Evolutionary conservation across 2,797 vertebrate genomes (phyloP).

Genomic region (Muscicapa striata): DNA sequence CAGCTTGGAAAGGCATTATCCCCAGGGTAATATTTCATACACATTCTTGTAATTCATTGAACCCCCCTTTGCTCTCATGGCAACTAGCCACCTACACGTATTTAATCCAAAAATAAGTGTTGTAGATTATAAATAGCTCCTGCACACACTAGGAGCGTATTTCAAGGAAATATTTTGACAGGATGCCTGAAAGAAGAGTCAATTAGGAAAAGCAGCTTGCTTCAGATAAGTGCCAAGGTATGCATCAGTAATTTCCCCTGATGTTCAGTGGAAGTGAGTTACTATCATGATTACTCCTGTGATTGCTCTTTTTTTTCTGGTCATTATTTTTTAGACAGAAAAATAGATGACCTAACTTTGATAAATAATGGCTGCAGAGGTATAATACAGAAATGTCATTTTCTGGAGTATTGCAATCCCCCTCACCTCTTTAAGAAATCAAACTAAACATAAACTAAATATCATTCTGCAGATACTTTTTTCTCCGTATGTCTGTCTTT

Average conservation of each 20-base stretch:
- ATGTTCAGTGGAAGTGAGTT: neutral
- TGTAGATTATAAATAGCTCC: conserved; percentile 71
- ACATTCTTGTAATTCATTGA: neutral
- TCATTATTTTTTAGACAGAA: neutral
- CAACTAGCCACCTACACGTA: conserved; percentile 39
- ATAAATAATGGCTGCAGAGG: neutral
- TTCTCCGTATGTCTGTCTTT: neutral
- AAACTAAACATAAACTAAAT: neutral
- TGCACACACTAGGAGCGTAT: neutral
- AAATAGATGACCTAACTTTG: neutral
- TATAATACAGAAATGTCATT: neutral
- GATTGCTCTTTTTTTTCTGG: neutral
- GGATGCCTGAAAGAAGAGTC: conserved; percentile 27
- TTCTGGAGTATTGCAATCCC: neutral
- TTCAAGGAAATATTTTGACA: conserved; percentile 72
- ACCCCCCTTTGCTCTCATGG: conserved; percentile 6
- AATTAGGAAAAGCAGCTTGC: conserved; percentile 52
- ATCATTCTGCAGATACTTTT: fast-evolving
- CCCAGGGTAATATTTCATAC: conserved; percentile 27
- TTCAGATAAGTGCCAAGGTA: conserved; percentile 60
- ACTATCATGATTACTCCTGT: neutral
- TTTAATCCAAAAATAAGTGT: conserved; percentile 52
- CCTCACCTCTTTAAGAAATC: neutral
- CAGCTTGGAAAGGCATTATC: neutral
- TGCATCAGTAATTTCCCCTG: neutral